Evolutionary conservation across 2,797 vertebrate species (phyloP).

Genomic region (Molothrus ater): DNA sequence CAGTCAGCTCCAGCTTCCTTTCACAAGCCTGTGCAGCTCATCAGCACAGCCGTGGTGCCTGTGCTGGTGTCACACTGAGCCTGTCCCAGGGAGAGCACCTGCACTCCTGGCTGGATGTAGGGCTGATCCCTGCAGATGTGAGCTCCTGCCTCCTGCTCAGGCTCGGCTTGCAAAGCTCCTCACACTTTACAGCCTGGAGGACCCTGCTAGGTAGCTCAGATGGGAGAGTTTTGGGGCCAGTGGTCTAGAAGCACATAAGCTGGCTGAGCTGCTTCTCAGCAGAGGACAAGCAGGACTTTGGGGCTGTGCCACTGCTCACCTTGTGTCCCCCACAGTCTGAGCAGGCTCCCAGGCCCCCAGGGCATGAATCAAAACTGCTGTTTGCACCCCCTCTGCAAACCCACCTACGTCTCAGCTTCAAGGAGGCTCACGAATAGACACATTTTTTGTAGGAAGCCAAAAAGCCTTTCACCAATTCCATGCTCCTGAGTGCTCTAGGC

Average conservation of each 20-base stretch:
- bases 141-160: not conserved
- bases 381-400: not conserved
- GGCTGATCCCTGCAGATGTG: not conserved
- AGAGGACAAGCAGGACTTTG: not conserved
- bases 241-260: not conserved
- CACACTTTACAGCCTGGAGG: not conserved
- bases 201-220: not conserved
- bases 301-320: not conserved
- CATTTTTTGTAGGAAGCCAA: not conserved
- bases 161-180: not conserved
- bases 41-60: not conserved
- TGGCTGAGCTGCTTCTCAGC: not conserved
- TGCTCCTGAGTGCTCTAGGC: not conserved
- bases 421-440: not conserved
- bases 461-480: fast-evolving
- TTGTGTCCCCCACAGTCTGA: not conserved
- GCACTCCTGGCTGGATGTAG: not conserved
- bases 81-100: fast-evolving
- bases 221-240: not conserved
- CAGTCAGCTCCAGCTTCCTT: not conserved
- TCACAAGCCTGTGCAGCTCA: not conserved
- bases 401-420: not conserved
- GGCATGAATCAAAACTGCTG: not conserved
- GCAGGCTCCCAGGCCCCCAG: not conserved
- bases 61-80: not conserved